Evolutionary conservation across 2,888 invertebrate genomes (phyloP).

Genomic region (Microplitis manilae): DNA sequence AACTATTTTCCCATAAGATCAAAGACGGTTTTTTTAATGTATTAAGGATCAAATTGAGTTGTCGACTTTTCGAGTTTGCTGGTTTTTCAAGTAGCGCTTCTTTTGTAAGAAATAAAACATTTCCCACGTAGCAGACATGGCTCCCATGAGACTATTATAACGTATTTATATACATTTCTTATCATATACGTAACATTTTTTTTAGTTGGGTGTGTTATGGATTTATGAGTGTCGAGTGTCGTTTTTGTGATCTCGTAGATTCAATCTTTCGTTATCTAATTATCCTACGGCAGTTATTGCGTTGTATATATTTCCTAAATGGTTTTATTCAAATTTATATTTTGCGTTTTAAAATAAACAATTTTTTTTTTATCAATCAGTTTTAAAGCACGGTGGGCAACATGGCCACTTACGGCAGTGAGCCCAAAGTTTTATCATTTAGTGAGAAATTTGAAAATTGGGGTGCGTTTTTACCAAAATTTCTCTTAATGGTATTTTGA

Average conservation of each 20-base stretch:
- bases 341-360: constrained; percentile 3
- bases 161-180: constrained; percentile 66
- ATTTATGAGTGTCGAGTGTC: constrained; percentile 29
- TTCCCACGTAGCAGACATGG: constrained; percentile 19
- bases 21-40: not conserved
- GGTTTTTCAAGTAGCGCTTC: not conserved
- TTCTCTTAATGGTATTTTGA: no score
- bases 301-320: constrained; percentile 25
- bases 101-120: constrained; percentile 11
- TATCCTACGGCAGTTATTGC: not conserved
- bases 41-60: not conserved
- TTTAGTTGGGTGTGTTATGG: not conserved
- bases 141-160: constrained; percentile 65
- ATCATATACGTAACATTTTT: constrained; percentile 50
- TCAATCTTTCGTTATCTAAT: constrained; percentile 14
- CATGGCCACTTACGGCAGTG: no score
- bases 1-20: not conserved
- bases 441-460: no score
- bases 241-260: not conserved
- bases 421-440: no score
- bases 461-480: no score
- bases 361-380: not conserved
- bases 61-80: not conserved
- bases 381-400: no score
- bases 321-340: not conserved